Percentiles rank a stretch among this genome's conserved stretches.
These are phyloP conservation scores for Eristalis intricaria DNA, from an alignment of 2,888 invertebrate genomes.

Conservation along the genomic window DNA sequence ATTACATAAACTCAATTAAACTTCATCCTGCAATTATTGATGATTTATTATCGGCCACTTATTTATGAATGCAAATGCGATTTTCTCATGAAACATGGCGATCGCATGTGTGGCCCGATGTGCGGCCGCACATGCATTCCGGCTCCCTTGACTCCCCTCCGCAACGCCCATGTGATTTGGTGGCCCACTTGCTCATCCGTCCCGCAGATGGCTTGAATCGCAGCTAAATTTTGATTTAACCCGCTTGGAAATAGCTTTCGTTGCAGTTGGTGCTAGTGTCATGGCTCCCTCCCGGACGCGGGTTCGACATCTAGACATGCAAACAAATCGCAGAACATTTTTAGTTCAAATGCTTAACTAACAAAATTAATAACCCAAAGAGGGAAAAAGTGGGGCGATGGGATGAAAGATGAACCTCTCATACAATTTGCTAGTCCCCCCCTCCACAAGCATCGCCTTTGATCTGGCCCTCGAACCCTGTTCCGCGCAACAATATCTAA, in stretches of 20 bases:
- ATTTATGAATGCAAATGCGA: conserved; percentile 72
- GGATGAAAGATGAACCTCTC: conserved; percentile 40
- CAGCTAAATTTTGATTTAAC: conserved; percentile 69
- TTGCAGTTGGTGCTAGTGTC: conserved; percentile 38
- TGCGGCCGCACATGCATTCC: conserved; percentile 32
- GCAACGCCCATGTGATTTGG: not conserved
- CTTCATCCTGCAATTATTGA: conserved; percentile 72
- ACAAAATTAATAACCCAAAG: conserved; percentile 70
- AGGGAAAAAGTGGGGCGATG: conserved; percentile 37
- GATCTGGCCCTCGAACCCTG: not conserved
- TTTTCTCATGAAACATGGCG: conserved; percentile 70
- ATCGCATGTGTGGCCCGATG: conserved; percentile 63
- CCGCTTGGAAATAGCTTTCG: conserved; percentile 50
- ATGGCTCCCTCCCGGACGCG: not conserved
- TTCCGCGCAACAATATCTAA: conserved; percentile 29
- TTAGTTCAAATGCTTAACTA: conserved; percentile 57
- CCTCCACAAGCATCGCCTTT: conserved; percentile 14
- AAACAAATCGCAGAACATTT: conserved; percentile 58
- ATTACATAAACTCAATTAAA: conserved; percentile 72
- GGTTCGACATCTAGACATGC: conserved; percentile 3
- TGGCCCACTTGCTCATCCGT: conserved; percentile 2
- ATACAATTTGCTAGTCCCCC: conserved; percentile 44
- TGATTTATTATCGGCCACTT: conserved; percentile 72
- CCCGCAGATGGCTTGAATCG: conserved; percentile 40
- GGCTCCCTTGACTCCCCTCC: too few relatives aligned